phyloP scores from a whole-genome alignment of 2,113 vertebrate species.

The Athene noctua region DNA sequence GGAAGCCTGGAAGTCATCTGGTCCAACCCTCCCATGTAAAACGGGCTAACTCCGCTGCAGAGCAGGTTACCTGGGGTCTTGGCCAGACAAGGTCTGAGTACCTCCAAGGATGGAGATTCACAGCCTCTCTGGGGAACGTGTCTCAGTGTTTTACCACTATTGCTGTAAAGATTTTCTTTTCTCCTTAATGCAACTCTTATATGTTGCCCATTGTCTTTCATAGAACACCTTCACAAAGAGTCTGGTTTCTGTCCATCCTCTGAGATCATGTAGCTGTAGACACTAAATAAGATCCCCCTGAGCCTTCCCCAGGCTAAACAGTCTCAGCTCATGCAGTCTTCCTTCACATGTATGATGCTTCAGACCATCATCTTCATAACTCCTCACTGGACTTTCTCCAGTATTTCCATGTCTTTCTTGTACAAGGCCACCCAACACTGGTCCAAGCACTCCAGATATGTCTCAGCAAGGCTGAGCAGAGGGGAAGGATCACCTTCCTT shows the following conservation, averaged over 20 bases:
- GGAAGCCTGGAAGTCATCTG: background rate
- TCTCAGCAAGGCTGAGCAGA: background rate
- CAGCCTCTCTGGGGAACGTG: background rate
- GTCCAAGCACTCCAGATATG: background rate
- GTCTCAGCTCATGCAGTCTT: background rate
- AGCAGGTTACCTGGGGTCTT: background rate
- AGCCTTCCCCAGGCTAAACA: background rate
- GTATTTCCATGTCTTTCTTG: background rate
- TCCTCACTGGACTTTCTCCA: background rate
- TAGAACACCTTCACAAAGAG: background rate
- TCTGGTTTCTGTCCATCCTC: background rate
- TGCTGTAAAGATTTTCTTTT: background rate
- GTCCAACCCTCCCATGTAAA: background rate
- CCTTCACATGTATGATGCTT: background rate
- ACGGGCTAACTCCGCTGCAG: background rate
- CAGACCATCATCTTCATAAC: background rate
- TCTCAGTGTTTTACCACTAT: background rate
- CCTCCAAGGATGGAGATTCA: background rate
- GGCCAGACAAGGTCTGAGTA: background rate
- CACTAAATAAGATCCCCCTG: background rate
- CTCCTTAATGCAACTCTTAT: background rate
- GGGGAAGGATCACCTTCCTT: background rate
- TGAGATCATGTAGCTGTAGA: background rate
- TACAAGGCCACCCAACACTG: background rate
- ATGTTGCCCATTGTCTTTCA: background rate